A percentile compares a stretch with the other conserved stretches of the same genome.
These are phyloP conservation scores for Muntiacus reevesi DNA, from an alignment of 2,113 vertebrate genomes.

Conservation along the genomic window DNA sequence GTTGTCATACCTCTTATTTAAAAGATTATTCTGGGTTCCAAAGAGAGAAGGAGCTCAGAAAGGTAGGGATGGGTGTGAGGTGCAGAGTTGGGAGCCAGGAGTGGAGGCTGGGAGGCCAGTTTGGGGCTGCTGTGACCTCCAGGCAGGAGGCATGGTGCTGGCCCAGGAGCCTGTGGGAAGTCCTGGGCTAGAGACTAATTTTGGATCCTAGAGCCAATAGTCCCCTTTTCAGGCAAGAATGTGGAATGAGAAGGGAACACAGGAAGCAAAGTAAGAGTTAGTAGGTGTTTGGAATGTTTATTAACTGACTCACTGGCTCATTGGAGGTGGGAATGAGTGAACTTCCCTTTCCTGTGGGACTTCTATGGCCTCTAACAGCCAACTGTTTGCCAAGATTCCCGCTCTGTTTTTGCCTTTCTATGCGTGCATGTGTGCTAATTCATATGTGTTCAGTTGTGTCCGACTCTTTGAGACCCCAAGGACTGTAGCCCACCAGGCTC, in stretches of 20 bases:
- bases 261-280: background rate
- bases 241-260: background rate
- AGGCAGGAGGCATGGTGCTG: background rate
- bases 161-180: background rate
- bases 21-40: background rate
- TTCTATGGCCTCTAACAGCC: background rate
- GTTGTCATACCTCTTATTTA: background rate
- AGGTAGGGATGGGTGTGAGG: background rate
- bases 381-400: background rate
- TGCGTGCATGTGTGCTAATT: background rate
- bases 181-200: background rate
- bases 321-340: background rate
- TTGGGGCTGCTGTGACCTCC: background rate
- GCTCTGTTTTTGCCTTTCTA: background rate
- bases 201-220: background rate
- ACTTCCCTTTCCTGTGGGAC: background rate
- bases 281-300: background rate
- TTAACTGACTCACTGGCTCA: background rate
- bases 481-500: background rate
- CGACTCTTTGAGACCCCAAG: background rate
- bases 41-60: background rate
- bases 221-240: background rate
- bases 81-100: background rate
- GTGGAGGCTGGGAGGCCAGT: background rate
- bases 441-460: background rate